Conservation (phyloP, 2,113 vertebrate genomes). For the Oncorhynchus mykiss region DNA sequence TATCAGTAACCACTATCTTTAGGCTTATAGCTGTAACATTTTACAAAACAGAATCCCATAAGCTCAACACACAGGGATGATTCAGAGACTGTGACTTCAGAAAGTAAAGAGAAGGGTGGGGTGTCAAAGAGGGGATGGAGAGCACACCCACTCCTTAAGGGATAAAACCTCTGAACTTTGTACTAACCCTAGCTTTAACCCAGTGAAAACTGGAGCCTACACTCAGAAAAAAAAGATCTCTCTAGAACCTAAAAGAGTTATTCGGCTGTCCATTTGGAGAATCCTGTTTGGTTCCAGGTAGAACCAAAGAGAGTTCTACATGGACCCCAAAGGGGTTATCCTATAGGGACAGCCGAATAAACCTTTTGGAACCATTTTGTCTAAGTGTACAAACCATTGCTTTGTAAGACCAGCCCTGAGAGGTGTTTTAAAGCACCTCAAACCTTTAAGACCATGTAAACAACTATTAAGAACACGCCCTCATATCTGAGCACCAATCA, state of each 20-base stretch:
- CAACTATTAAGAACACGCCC: not conserved
- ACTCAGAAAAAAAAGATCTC: too few relatives aligned
- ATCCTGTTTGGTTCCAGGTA: too few relatives aligned
- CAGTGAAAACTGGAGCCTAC: not conserved
- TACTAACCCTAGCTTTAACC: not conserved
- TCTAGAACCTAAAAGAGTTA: too few relatives aligned
- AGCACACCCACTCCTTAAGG: conserved; percentile 16
- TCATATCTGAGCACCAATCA: conserved; percentile 1
- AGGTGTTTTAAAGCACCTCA: not conserved
- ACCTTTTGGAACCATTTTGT: too few relatives aligned
- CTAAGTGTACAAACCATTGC: not conserved
- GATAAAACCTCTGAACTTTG: not conserved
- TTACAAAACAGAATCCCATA: too few relatives aligned
- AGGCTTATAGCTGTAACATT: too few relatives aligned
- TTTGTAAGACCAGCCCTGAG: not conserved
- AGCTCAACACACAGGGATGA: too few relatives aligned
- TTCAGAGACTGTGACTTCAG: not conserved
- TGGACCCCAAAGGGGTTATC: too few relatives aligned
- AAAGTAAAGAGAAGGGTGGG: not conserved
- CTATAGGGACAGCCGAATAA: too few relatives aligned
- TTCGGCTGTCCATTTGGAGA: too few relatives aligned
- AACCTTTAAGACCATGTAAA: conserved; percentile 5
- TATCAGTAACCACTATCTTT: too few relatives aligned
- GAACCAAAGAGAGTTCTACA: too few relatives aligned
- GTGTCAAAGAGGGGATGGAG: not conserved